Evolutionary conservation across 2,113 vertebrate genomes (phyloP), one percentile per base, ranked within the genome.

Genomic region (Microcebus lehilahytsara): DNA sequence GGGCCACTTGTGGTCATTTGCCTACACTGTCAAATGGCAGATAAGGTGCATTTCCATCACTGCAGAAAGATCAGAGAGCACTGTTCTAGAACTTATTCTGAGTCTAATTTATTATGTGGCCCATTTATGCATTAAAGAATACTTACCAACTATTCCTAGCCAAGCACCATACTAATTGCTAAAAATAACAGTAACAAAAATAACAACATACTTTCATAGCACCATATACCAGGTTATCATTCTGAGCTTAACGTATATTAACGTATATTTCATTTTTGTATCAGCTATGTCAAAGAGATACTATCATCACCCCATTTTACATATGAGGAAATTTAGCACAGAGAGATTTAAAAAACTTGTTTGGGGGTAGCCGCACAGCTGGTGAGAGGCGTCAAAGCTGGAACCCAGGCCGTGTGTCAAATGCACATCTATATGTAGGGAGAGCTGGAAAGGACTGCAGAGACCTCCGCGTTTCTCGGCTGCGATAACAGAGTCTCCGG

Each of bases 31-130:
- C 2, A 12, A 32, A 49, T 40, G 60, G 27, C 72, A 11, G 8
- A 23, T 9, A n/a, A 0, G 46, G 32, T 6, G 42, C 13, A 9
- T 7, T 2, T 10, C n/a, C 3, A 9, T 51, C 64, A 51, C 14
- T 87, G 58, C 19, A 27, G 58, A 51, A 42, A 42, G 42, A 42
- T 42, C 42, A 42, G 42, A 42, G 0, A n/a, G 72, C 56, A 58
- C 56, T 58, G 56, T 16, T 84, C 30, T 66, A 46, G 58, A 74
- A 69, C 66, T n/a, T 19, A 30, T 75, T 74, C 40, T 60, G 46
- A 67, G 37, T 46, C 27, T 11, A n/a, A 46, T 69, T 25, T 25
- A 40, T 17, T n/a, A 37, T 9, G 40, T 37, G 53, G 46, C 32
- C 49, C 25, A 32, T 30, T 56, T 64, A 71, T 34, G 37, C 25